Base-by-base conservation (phyloP, 1,140 invertebrate genomes). In the Nasonia longicornis region DNA sequence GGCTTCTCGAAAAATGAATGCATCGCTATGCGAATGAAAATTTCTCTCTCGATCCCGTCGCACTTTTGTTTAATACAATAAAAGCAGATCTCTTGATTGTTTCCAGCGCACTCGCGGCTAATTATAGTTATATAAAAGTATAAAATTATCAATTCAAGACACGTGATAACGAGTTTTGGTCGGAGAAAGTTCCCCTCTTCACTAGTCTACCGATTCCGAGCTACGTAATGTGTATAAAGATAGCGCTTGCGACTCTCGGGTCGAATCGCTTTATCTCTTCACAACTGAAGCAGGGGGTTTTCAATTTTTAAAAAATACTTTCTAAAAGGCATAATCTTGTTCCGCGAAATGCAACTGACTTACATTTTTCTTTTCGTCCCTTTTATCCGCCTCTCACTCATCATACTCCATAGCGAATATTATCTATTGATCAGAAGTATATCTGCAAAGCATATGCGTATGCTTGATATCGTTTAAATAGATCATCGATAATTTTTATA, bases 81-180 rank as follows among this genome's bases (percentile, higher is more conserved):
- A 79, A 58, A 80, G 38, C 74, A 64, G 74, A 64, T 64, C 71
- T 71, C 38, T 78, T 58, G 66, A 80, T 70, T 80, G 69, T 77
- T 76, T 77, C 72, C 42, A 71, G 74, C 35, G 64, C 64, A 70
- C 12, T 73, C 35, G 77, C 77, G 77, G 85, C 84, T 82, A 82
- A 82, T 48, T 77, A 63, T 64, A 64, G 42, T 77, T 73, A 75
- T 88, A 88, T 85, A 87, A 88, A 87, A 87, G 86, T 88, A 87
- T 76, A 88, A 88, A 88, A 87, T 69, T 73, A 85, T 85, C 75
- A 78, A 78, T 74, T 83, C 42, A 52, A 78, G 52, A 63, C 72
- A 80, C 70, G 77, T 45, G 70, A 82, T 75, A 83, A 84, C 52
- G 66, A 79, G 52, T 70, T 79, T 77, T 83, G 67, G 78, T 83